phyloP scores from a whole-genome alignment of 2,797 vertebrate species.

The Siniperca scherzeri region DNA sequence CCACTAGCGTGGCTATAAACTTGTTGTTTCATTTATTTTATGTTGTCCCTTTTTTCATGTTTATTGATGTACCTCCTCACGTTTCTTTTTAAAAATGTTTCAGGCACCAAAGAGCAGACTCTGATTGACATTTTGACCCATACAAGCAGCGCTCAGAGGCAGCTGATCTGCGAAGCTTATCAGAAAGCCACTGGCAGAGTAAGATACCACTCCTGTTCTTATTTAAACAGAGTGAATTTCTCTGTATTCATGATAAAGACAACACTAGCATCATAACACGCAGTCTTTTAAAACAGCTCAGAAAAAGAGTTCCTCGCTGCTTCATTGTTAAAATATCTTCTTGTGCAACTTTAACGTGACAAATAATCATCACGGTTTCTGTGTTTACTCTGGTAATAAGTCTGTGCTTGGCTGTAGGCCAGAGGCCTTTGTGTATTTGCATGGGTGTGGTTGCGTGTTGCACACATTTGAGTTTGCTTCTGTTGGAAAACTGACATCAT shows the following conservation, averaged over 20 bases:
- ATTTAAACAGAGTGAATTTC: neutral
- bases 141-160: slow-evolving; percentile 82
- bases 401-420: neutral
- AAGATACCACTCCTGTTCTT: neutral
- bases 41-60: neutral
- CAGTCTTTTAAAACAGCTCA: too few species aligned
- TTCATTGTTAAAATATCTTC: neutral
- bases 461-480: neutral
- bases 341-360: neutral
- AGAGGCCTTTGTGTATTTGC: slow-evolving; percentile 33
- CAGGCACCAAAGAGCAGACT: slow-evolving; percentile 85
- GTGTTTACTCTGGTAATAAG: neutral
- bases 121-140: slow-evolving; percentile 83
- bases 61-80: neutral
- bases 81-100: neutral
- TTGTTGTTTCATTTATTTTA: neutral
- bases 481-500: neutral
- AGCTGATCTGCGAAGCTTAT: slow-evolving; percentile 83
- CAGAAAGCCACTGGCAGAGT: slow-evolving; percentile 77
- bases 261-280: too few species aligned
- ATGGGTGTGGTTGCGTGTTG: neutral
- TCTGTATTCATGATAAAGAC: neutral
- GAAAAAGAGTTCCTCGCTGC: neutral
- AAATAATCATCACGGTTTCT: accelerated
- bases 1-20: neutral